Percentiles rank a stretch among this genome's conserved stretches.
Conservation (phyloP, 2,797 vertebrate genomes). For the Zenarchopterus dispar region DNA sequence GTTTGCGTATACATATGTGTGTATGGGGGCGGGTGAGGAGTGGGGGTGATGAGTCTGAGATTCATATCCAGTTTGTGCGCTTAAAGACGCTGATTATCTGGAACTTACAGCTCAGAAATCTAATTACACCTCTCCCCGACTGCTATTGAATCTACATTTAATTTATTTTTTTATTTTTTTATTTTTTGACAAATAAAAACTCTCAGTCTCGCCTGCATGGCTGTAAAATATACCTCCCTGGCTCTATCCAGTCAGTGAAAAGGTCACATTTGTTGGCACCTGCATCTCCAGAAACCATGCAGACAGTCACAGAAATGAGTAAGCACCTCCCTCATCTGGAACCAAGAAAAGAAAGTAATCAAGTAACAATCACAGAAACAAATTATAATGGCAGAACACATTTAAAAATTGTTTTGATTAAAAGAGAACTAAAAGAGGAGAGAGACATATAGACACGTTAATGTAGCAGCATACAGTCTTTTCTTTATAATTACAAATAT, state of each 20-base stretch:
- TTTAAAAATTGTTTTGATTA: not conserved
- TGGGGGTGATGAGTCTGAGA: no score
- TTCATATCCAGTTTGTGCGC: no score
- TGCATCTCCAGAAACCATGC: conserved; percentile 69
- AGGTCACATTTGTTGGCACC: conserved; percentile 49
- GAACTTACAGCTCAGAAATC: no score
- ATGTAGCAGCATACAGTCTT: no score
- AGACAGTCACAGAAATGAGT: conserved; percentile 35
- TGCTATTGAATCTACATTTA: not conserved
- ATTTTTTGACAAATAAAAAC: not conserved
- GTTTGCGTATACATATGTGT: no score
- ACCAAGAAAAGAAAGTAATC: conserved; percentile 3
- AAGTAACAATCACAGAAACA: not conserved
- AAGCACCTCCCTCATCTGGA: conserved; percentile 60
- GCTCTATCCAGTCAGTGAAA: conserved; percentile 71
- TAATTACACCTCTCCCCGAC: not conserved
- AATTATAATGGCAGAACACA: not conserved
- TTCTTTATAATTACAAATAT: no score
- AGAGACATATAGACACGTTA: no score
- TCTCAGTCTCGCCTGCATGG: not conserved
- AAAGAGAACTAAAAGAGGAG: no score
- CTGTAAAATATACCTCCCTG: conserved; percentile 46
- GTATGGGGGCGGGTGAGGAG: no score
- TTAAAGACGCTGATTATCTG: no score
- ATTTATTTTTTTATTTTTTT: not conserved